Percentiles rank a stretch among this genome's conserved stretches.
Evolutionary conservation across 2,797 vertebrate genomes (phyloP).

Genomic region (Rhinogobio ventralis): DNA sequence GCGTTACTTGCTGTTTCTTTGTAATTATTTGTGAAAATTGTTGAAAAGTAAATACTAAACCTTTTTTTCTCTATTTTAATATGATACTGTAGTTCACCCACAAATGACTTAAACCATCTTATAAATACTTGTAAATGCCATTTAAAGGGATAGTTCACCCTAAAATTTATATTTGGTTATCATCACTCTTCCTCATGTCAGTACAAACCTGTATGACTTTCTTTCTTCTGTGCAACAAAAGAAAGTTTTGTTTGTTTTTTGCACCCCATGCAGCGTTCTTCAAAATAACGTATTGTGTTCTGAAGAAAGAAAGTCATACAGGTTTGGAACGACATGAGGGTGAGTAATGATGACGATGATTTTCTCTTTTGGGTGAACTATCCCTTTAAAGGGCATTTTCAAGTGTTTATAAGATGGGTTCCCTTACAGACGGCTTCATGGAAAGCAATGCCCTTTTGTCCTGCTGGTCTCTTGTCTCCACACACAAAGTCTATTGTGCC

Average conservation of each 20-base stretch:
- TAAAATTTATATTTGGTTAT: background rate
- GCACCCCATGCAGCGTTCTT: background rate
- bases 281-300: background rate
- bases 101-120: background rate
- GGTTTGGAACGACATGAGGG: background rate
- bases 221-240: background rate
- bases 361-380: background rate
- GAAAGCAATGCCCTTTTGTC: conserved; percentile 26
- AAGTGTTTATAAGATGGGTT: conserved; percentile 24
- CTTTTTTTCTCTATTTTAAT: background rate
- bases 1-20: background rate
- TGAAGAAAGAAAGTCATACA: background rate
- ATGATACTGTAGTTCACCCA: background rate
- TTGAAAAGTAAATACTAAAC: background rate
- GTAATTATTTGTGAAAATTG: background rate
- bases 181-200: background rate
- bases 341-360: background rate
- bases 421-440: background rate
- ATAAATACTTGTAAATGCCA: background rate
- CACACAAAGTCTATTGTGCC: conserved; percentile 23
- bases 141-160: background rate
- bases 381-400: conserved; percentile 37
- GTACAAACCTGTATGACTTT: background rate
- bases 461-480: conserved; percentile 27
- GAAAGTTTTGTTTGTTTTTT: no score